These are phyloP conservation scores for Lanius collurio DNA, from an alignment of 2,113 vertebrate genomes.

Conservation along the genomic window DNA sequence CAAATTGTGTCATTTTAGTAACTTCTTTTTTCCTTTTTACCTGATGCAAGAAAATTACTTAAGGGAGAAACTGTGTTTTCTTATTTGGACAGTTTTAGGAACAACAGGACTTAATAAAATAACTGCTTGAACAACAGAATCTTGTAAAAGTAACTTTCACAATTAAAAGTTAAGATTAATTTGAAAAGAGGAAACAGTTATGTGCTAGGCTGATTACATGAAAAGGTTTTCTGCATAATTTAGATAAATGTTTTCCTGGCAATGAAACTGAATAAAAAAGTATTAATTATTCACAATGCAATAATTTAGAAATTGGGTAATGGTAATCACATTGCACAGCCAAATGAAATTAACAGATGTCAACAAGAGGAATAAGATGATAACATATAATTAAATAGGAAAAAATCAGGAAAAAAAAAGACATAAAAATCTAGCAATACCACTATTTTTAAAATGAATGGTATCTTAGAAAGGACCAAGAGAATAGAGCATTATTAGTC, in stretches of 20 bases:
- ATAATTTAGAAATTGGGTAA: constrained; percentile 40
- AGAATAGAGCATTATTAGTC: background rate
- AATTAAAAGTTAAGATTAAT: constrained; percentile 6
- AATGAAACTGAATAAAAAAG: constrained; percentile 5
- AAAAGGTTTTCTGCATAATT: constrained; percentile 36
- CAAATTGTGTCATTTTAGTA: background rate
- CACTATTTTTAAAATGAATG: background rate
- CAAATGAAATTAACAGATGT: constrained; percentile 41
- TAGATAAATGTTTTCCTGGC: constrained; percentile 53
- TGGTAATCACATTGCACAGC: constrained; percentile 21
- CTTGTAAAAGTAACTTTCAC: background rate
- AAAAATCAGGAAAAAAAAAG: background rate
- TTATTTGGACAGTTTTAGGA: background rate
- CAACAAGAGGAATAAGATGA: background rate
- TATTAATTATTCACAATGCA: constrained; percentile 53
- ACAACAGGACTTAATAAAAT: background rate
- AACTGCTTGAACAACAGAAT: background rate
- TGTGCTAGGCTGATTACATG: background rate
- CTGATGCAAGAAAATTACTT: background rate
- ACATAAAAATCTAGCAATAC: background rate
- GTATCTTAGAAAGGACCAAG: background rate
- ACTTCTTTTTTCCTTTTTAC: background rate
- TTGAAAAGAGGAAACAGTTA: constrained; percentile 9
- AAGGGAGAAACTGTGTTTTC: background rate
- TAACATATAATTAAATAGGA: background rate